Evolutionary conservation across 2,113 vertebrate genomes (phyloP), one percentile per base, ranked within the genome.

Genomic region (Chamaetylas fuelleborni): DNA sequence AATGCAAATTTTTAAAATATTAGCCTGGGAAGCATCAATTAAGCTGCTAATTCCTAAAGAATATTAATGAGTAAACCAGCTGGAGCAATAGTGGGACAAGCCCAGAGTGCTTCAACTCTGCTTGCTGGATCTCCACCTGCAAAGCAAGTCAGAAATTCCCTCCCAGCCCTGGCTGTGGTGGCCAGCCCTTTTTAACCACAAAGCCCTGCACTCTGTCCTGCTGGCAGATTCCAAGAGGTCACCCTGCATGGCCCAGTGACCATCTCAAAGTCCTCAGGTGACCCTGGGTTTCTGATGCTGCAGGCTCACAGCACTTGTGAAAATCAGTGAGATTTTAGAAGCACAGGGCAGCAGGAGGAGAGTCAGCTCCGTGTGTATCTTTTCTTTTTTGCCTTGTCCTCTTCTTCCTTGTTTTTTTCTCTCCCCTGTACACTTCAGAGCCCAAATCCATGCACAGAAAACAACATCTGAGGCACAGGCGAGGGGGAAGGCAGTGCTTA

Each of bases 91-190:
- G 71, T 23, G 71, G 67, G 81, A 28, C 54, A 22, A 81, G 40
- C 40, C 65, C 4, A 3, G 76, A 77, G 58, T 0, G 0, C 28
- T 45, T 65, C 51, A 40, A 0, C 42, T 62, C 83, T 6, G 0
- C 1, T 0, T 18, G 40, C 15, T 66, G 47, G 34, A n/a, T 45
- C 60, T 64, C 28, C 14, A 2, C 43, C 53, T 62, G 64, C 56
- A 56, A 19, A 92, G 31, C 43, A 25, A 60, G 6, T 11, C 36
- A 62, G 81, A 62, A 61, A 64, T 45, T 11, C 61, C 72, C 26
- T 51, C 29, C 42, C 25, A 62, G 33, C 69, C 83, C 50, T 1
- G 1, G 2, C 51, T 26, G 3, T 36, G 12, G 1, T 2, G 1
- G 22, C 9, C 72, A 51, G 56, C 42, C 43, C 43, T 73, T 60